A percentile compares a stretch with the other conserved stretches of the same genome.
phyloP scores from a whole-genome alignment of 2,113 vertebrate species.

The Willisornis vidua region DNA sequence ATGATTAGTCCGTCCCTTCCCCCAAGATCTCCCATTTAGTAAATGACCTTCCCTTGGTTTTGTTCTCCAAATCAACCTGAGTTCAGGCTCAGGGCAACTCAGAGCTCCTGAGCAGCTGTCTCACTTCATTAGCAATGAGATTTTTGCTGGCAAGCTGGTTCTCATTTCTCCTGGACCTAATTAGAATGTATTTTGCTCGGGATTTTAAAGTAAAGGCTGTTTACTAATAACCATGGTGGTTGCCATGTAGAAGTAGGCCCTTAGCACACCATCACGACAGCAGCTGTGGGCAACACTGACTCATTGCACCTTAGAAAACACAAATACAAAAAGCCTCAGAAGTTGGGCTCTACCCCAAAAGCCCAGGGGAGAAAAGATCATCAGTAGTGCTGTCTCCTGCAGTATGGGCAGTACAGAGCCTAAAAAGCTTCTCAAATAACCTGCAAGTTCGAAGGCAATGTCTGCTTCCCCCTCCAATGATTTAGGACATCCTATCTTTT shows the following conservation, averaged over 20 bases:
- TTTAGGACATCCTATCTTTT: background rate
- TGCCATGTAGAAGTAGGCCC: background rate
- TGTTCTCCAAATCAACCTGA: background rate
- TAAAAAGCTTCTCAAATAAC: background rate
- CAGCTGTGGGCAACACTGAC: constrained; percentile 31
- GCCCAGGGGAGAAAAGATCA: background rate
- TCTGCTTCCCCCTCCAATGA: background rate
- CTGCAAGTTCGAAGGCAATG: background rate
- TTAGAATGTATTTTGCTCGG: accelerated
- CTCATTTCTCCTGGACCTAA: background rate
- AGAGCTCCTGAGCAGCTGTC: background rate
- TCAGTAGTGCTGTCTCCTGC: background rate
- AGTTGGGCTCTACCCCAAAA: background rate
- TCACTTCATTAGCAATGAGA: background rate
- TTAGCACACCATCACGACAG: background rate
- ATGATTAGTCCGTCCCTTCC: background rate
- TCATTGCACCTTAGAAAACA: constrained; percentile 2
- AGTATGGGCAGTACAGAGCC: background rate
- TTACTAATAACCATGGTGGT: background rate
- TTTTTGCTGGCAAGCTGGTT: background rate
- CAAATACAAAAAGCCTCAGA: background rate
- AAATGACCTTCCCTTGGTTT: background rate
- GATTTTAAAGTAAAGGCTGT: background rate
- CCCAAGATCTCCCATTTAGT: background rate
- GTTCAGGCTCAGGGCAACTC: background rate